Base-by-base conservation (phyloP, 2,888 invertebrate genomes). In the Deroplatys truncata region DNA sequence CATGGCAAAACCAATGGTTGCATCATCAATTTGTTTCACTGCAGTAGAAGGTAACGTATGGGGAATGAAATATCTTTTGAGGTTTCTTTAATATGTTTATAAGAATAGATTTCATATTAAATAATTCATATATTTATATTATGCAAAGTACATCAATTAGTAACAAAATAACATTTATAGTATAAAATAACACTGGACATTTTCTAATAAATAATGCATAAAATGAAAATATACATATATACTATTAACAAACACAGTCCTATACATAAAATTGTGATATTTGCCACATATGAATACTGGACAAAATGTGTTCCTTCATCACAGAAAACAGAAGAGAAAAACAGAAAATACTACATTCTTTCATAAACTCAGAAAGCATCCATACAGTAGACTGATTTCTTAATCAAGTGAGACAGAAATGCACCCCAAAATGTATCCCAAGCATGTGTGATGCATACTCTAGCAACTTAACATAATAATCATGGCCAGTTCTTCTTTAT, bases 81-180 rank as follows among this genome's bases (percentile, higher is more conserved):
- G 43, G 13, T 13, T 43, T 43, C 31, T 28, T 29, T 28, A 87
- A 49, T n/a, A 31, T 87, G n/a, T 29, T 85, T 9, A n/a, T 29
- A 43, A 43, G 25, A 13, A 28, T 87, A 87, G 28, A 72, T 35
- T 88, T 88, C 84, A 28, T 84, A 56, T 84, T 88, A 83, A 88
- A 84, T 88, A 43, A 88, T 88, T 49, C 15, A 88, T 84, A 56
- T 84, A 84, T 84, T 43, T 88, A 35, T 83, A 20, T 87, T 87
- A 87, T 29, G 20, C 56, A 72, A 72, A 72, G 56, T 72, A 87
- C 87, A 87, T 82, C 28, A 29, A 87, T 87, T 87, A 87, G 87
- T 87, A 87, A 87, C 83, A 87, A 87, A 87, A 87, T 87, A 87
- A 82, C 87, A 35, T 87, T 87, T 87, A 87, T 82, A 87, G 87